Percentiles rank a stretch among this genome's conserved stretches.
phyloP scores from a whole-genome alignment of 53 echinoderm and acorn worm genomes.

The Apostichopus leukothele region DNA sequence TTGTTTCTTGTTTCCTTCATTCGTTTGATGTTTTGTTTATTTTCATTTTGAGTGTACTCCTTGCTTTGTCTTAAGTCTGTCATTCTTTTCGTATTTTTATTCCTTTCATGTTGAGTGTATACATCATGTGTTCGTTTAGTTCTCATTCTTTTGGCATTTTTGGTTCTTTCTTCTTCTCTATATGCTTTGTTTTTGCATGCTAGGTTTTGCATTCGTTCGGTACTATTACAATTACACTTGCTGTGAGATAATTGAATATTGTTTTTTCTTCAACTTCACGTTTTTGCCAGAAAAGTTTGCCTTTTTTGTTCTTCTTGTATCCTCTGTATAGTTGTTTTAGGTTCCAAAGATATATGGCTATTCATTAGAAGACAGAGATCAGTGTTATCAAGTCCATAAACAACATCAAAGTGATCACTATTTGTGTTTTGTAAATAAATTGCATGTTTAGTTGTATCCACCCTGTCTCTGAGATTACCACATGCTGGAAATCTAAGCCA shows the following conservation, averaged over 20 bases:
- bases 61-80: background rate
- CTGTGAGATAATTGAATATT: background rate
- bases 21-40: slow-evolving; percentile 2
- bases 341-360: background rate
- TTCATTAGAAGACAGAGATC: background rate
- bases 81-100: slow-evolving; percentile 4
- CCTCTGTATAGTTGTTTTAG: slow-evolving; percentile 5
- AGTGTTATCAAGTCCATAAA: slow-evolving; percentile 33
- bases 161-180: background rate
- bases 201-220: background rate
- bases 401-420: slow-evolving; percentile 28
- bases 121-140: too few species aligned
- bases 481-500: slow-evolving; percentile 11
- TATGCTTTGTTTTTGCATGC: background rate
- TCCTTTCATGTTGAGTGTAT: slow-evolving; percentile 16
- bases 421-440: slow-evolving; percentile 32
- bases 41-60: background rate
- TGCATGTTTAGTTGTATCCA: slow-evolving; percentile 19
- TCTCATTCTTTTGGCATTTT: slow-evolving; percentile 1
- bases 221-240: background rate
- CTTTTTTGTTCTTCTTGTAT: slow-evolving; percentile 5
- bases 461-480: slow-evolving; percentile 13
- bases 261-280: background rate
- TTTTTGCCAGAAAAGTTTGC: background rate
- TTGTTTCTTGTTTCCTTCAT: background rate